Conservation (phyloP, 1,140 invertebrate species). For the Drosophila ogumai region DNA sequence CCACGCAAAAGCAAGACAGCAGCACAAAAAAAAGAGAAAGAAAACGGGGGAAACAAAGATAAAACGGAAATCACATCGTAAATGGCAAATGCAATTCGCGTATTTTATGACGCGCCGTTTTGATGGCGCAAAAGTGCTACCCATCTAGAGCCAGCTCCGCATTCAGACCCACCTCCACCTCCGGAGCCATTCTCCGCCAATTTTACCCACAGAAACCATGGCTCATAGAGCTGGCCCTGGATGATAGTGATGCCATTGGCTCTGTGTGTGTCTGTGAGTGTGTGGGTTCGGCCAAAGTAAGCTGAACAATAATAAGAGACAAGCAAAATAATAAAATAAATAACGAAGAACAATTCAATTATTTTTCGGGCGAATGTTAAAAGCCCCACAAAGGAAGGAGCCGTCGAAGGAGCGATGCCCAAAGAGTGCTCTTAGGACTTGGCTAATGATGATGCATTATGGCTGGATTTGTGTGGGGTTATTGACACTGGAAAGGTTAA, state of each 20-base stretch:
- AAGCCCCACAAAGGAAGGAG: conserved; percentile 44
- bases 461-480: conserved; percentile 26
- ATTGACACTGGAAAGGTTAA: background rate
- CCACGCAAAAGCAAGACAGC: conserved; percentile 29
- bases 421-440: conserved; percentile 30
- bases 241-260: conserved; percentile 53
- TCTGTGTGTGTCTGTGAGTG: background rate
- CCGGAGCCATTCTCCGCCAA: background rate
- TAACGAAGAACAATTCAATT: conserved; percentile 83
- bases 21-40: conserved; percentile 32
- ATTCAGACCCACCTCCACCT: conserved; percentile 7
- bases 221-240: conserved; percentile 34
- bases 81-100: conserved; percentile 84
- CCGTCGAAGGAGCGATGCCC: conserved; percentile 10
- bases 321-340: conserved; percentile 83
- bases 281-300: conserved; percentile 48
- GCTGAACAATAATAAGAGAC: conserved; percentile 77
- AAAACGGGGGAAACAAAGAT: conserved; percentile 32
- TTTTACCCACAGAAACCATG: conserved; percentile 53
- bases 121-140: conserved; percentile 81
- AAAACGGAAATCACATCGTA: conserved; percentile 71
- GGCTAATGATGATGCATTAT: conserved; percentile 75
- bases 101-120: conserved; percentile 81
- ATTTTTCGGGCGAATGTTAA: conserved; percentile 69
- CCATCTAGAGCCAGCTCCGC: conserved; percentile 34